phyloP scores from a whole-genome alignment of 2,888 invertebrate species.

The Chalcis sispes region DNA sequence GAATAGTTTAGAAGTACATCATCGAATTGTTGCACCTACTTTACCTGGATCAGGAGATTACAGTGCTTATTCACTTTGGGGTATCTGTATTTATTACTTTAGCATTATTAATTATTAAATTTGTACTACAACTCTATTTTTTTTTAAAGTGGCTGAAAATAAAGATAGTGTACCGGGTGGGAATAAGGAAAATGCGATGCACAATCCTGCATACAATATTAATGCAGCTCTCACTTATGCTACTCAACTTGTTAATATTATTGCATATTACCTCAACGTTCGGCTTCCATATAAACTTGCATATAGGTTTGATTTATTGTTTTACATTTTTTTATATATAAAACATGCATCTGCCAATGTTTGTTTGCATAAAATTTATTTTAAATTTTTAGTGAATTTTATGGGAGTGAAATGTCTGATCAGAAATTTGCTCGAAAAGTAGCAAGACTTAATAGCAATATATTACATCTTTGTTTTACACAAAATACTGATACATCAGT shows the following conservation, averaged over 20 bases:
- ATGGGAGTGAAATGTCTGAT: slow-evolving; percentile 83
- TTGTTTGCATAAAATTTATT: slow-evolving; percentile 59
- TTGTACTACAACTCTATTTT: slow-evolving; percentile 29
- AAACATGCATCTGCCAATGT: slow-evolving; percentile 54
- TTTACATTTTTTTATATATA: slow-evolving; percentile 16
- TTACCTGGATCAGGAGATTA: slow-evolving; percentile 91
- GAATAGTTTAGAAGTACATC: slow-evolving; percentile 83
- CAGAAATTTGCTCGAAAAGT: slow-evolving; percentile 86
- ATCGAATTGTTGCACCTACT: slow-evolving; percentile 89
- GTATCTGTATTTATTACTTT: slow-evolving; percentile 74
- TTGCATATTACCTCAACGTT: slow-evolving; percentile 90
- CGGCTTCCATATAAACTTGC: slow-evolving; percentile 86
- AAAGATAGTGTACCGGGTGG: slow-evolving; percentile 77
- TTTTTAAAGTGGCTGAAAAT: slow-evolving; percentile 77
- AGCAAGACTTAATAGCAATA: slow-evolving; percentile 87
- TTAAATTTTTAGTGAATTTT: slow-evolving; percentile 89
- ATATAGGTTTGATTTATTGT: slow-evolving; percentile 78
- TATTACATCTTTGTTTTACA: slow-evolving; percentile 86
- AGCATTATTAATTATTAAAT: slow-evolving; percentile 14
- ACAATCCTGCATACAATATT: slow-evolving; percentile 84
- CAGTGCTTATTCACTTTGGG: slow-evolving; percentile 86
- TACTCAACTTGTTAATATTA: slow-evolving; percentile 88
- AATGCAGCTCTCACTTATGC: slow-evolving; percentile 90
- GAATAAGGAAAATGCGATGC: slow-evolving; percentile 79
- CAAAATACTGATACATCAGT: slow-evolving; percentile 83